Evolutionary conservation across 2,113 vertebrate species (phyloP), one percentile per base, ranked within the genome.

Genomic region (Solea senegalensis): DNA sequence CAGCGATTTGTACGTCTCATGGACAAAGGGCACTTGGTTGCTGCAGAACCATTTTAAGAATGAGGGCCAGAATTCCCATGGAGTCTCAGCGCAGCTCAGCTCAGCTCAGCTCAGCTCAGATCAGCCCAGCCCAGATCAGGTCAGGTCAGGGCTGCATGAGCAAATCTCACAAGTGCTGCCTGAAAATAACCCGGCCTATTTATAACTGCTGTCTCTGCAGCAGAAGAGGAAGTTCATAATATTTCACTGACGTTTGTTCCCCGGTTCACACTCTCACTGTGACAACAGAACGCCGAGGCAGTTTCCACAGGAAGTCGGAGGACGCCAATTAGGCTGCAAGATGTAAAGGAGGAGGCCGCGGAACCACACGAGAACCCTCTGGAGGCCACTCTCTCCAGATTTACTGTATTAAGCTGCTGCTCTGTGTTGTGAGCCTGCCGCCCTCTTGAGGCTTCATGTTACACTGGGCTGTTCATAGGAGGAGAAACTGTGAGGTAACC

Each of bases 171-270:
- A 84, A 87, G 81, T 83, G 80, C 26, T 53, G 76, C 52, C 83
- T 82, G 68, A 82, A 90, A 90, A 82, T 85, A 90, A 70, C 85
- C 34, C 40, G 0, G 9, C 21, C 86, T 92, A 90, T 90, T 91
- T 88, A 85, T 88, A 90, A 51, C 78, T 27, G 55, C 78, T 80
- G 80, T 88, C 86, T 85, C 83, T 69, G 80, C 83, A 85, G 69
- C 67, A 71, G 68, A 58, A 60, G 54, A 84, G 86, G 88, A 92
- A 89, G 82, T 82, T 55, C 60, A 80, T 78, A 70, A 89, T 89
- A 84, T 90, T 85, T 88, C 81, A 89, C 69, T 73, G 82, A 74
- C 72, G 82, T 89, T 87, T 83, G 76, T 87, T 89, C 80, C 86
- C 71, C 41, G 21, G 53, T 3, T 34, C 34, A 34, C 34, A 34